Percentiles rank a stretch among this genome's conserved stretches.
These are phyloP conservation scores for Chionomys nivalis DNA, from an alignment of 2,113 vertebrate genomes.

Conservation along the genomic window DNA sequence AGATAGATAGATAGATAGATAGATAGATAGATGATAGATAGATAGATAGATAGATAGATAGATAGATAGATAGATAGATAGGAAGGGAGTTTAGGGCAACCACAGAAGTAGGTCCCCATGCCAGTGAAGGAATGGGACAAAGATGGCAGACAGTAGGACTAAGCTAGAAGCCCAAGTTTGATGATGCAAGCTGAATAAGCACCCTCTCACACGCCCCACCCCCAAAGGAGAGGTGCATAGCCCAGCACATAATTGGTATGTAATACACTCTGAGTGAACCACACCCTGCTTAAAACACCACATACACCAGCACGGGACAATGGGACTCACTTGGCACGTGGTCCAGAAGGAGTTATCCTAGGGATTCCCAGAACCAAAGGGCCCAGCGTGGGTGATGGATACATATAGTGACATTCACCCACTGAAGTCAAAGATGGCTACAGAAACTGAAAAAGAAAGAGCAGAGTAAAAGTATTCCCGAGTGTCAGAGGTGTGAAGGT, in stretches of 20 bases:
- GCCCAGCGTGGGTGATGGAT: no score
- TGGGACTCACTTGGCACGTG: not conserved
- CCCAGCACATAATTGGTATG: not conserved
- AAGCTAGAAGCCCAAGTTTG: not conserved
- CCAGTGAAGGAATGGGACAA: no score
- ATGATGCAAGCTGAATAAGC: not conserved
- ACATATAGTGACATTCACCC: not conserved
- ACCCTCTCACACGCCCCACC: rapidly evolving
- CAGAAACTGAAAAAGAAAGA: not conserved
- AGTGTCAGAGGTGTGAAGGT: not conserved
- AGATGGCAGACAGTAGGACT: not conserved
- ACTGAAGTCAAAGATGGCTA: not conserved
- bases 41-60: no score
- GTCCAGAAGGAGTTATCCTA: not conserved
- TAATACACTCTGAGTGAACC: not conserved
- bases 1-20: not conserved
- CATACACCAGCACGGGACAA: rapidly evolving
- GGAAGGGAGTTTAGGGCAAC: not conserved
- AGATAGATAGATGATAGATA: not conserved
- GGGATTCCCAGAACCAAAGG: not conserved
- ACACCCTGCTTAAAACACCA: not conserved
- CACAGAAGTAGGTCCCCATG: no score
- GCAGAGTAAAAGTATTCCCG: not conserved
- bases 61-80: no score
- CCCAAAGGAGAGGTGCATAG: not conserved